Percentiles rank a stretch among this genome's conserved stretches.
These are phyloP conservation scores for Venusia cambrica DNA, from an alignment of 2,888 invertebrate species.

Conservation along the genomic window DNA sequence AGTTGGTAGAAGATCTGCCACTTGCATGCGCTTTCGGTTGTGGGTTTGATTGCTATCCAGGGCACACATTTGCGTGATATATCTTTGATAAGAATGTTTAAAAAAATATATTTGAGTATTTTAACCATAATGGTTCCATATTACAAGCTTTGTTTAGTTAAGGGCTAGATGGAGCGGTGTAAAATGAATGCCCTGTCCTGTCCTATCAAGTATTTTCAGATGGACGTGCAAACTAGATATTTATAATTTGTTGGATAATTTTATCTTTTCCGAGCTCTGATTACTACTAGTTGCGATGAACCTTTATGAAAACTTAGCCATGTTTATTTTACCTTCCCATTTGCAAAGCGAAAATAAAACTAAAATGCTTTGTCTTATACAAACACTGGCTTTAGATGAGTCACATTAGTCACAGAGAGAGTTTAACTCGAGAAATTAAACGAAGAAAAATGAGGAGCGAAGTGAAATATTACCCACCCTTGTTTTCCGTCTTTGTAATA, in stretches of 20 bases:
- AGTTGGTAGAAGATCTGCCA: no score
- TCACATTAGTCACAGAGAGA: constrained; percentile 26
- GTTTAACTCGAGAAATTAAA: constrained; percentile 32
- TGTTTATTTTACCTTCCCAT: constrained; percentile 7
- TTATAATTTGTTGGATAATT: constrained; percentile 32
- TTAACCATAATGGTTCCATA: no score
- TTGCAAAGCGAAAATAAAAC: constrained; percentile 9
- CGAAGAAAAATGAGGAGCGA: constrained; percentile 35
- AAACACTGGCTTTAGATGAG: constrained; percentile 18
- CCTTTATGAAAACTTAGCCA: constrained; percentile 15
- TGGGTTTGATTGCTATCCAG: no score
- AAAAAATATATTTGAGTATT: background rate
- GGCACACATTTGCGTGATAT: no score
- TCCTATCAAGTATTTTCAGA: constrained; percentile 25
- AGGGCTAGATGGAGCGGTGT: no score
- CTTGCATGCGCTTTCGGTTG: no score
- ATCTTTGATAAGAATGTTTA: background rate
- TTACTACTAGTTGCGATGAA: constrained; percentile 30
- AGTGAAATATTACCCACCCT: constrained; percentile 40
- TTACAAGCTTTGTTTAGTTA: no score
- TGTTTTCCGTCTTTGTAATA: constrained; percentile 42
- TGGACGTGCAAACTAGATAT: constrained; percentile 30
- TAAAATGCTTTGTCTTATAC: constrained; percentile 18
- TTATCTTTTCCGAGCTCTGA: constrained; percentile 26
- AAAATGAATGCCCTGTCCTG: no score